These are phyloP conservation scores for Gallinago jamesoni DNA, from an alignment of 2,113 vertebrate genomes.

Conservation along the genomic window DNA sequence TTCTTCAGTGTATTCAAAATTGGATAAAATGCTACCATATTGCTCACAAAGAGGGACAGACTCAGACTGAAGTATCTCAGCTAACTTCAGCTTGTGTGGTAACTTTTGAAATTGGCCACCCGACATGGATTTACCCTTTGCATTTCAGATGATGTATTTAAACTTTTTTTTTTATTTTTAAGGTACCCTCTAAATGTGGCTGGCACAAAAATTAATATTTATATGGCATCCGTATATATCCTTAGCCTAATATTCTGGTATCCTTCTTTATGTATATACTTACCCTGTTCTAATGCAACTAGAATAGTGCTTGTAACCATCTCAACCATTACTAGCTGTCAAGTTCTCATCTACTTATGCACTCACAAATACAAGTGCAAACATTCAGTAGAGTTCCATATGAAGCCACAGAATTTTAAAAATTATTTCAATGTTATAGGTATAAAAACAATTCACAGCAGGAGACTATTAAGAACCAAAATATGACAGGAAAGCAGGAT, in stretches of 20 bases:
- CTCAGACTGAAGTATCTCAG: background rate
- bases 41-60: background rate
- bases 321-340: background rate
- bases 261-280: background rate
- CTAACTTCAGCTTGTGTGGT: rapidly evolving
- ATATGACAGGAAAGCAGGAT: background rate
- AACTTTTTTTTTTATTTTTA: background rate
- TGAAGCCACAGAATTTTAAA: background rate
- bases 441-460: background rate
- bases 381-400: background rate
- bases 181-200: background rate
- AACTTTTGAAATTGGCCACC: background rate
- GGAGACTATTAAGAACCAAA: background rate
- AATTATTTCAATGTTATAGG: background rate
- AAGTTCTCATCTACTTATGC: background rate
- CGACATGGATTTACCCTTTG: rapidly evolving
- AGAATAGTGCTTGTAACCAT: background rate
- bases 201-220: background rate
- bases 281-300: background rate
- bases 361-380: background rate
- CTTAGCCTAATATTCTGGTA: background rate
- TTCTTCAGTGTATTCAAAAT: background rate
- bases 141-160: background rate
- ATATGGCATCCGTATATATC: too few species aligned
- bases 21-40: rapidly evolving